Evolutionary conservation across 2,888 invertebrate genomes (phyloP).

Genomic region (Melanotus villosus): DNA sequence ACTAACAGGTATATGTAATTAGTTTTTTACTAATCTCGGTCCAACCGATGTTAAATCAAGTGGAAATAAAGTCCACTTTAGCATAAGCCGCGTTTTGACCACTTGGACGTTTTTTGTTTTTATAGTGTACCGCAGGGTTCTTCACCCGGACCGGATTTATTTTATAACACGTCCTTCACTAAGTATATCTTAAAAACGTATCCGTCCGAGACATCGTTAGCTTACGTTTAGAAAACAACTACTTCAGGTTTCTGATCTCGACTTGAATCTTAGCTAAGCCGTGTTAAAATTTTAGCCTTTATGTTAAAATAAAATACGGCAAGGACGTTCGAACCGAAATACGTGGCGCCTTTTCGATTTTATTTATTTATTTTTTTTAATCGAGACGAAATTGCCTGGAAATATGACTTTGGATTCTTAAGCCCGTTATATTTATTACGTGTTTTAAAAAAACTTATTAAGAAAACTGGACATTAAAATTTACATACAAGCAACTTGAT

Average conservation of each 20-base stretch:
- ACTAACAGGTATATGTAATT: constrained; percentile 66
- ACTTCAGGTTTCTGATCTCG: neutral
- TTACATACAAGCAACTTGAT: constrained; percentile 7
- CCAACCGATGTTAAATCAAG: constrained; percentile 46
- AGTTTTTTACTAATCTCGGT: constrained; percentile 60
- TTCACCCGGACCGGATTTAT: constrained; percentile 31
- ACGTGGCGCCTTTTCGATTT: constrained; percentile 42
- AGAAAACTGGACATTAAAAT: neutral
- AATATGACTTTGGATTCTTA: constrained; percentile 10
- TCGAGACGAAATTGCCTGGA: neutral
- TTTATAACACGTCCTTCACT: constrained; percentile 35
- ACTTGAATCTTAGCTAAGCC: constrained; percentile 1
- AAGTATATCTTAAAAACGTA: neutral
- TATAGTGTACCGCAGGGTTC: constrained; percentile 50
- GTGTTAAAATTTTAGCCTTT: constrained; percentile 28
- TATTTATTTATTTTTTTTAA: no score
- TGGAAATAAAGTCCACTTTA: constrained; percentile 55
- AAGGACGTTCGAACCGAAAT: constrained; percentile 40
- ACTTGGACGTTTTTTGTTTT: constrained; percentile 59
- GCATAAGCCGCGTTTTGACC: constrained; percentile 60
- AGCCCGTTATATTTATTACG: constrained; percentile 21
- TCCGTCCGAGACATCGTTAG: neutral
- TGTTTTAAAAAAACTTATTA: neutral
- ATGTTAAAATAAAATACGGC: constrained; percentile 38
- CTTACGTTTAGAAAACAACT: constrained; percentile 25